phyloP scores from a whole-genome alignment of 2,888 invertebrate genomes.

The Argyresthia albistria region DNA sequence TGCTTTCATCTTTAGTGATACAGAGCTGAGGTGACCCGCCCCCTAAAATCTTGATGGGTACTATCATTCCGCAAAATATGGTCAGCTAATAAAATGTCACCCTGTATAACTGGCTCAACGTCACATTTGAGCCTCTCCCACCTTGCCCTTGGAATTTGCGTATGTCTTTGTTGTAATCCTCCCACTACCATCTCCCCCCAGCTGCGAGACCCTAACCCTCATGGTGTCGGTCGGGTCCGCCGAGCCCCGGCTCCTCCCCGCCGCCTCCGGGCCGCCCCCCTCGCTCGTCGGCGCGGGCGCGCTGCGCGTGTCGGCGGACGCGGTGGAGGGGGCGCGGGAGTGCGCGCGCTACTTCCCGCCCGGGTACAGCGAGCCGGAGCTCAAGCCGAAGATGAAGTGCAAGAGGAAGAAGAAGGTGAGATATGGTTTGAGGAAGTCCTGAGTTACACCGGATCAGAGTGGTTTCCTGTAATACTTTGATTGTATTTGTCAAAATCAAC shows the following conservation, averaged over 20 bases:
- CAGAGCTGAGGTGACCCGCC: too few species aligned
- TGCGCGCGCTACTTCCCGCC: slow-evolving; percentile 79
- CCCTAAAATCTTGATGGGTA: too few species aligned
- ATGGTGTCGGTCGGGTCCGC: slow-evolving; percentile 77
- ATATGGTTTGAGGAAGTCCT: background rate
- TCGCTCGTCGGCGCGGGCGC: slow-evolving; percentile 77
- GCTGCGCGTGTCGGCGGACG: slow-evolving; percentile 77
- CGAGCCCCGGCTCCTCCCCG: slow-evolving; percentile 72
- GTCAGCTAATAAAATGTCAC: too few species aligned
- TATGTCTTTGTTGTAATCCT: too few species aligned
- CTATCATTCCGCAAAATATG: too few species aligned
- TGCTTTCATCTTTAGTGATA: too few species aligned
- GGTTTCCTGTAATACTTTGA: too few species aligned
- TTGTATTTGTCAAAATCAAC: too few species aligned
- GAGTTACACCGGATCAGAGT: too few species aligned
- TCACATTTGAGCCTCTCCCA: too few species aligned
- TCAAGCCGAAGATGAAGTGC: slow-evolving; percentile 46
- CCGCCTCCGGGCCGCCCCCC: slow-evolving; percentile 77
- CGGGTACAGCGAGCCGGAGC: slow-evolving; percentile 71
- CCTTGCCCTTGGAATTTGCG: too few species aligned
- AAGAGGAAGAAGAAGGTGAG: slow-evolving; percentile 70
- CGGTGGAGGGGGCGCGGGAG: slow-evolving; percentile 75
- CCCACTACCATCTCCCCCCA: slow-evolving; percentile 32
- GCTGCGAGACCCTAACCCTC: slow-evolving; percentile 78
- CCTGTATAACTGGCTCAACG: too few species aligned